phyloP scores from a whole-genome alignment of 1,140 invertebrate species.

The Drosophila burlai region DNA sequence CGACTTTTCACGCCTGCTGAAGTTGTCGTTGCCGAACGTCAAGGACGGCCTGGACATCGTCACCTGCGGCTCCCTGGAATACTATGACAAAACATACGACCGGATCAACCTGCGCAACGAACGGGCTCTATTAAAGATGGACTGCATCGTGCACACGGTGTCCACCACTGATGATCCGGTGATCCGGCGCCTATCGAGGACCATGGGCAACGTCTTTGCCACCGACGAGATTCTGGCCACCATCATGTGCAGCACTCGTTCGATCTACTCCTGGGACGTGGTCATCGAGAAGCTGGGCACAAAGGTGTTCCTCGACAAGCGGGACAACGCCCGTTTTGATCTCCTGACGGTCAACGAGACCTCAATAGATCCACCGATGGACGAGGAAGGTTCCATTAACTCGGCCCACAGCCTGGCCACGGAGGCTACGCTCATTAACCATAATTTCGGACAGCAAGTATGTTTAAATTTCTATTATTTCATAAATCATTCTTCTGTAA shows the following conservation, averaged over 20 bases:
- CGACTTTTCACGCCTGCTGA: constrained; percentile 97
- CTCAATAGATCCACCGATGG: constrained; percentile 97
- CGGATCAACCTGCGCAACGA: constrained; percentile 98
- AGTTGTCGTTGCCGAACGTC: constrained; percentile 95
- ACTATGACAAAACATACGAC: constrained; percentile 98
- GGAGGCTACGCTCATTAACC: constrained; percentile 99
- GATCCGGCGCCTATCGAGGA: constrained; percentile 96
- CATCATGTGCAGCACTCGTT: constrained; percentile 99
- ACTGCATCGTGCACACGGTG: constrained; percentile 98
- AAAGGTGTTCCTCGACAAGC: constrained; percentile 99
- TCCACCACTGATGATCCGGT: constrained; percentile 99
- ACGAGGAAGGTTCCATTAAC: constrained; percentile 97
- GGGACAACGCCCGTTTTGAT: constrained; percentile 99
- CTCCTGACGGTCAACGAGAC: constrained; percentile 99
- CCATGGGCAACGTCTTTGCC: constrained; percentile 98
- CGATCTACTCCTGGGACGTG: constrained; percentile 99
- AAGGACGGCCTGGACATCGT: constrained; percentile 93
- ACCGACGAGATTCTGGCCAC: constrained; percentile 99
- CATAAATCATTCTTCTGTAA: background rate
- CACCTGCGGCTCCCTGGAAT: constrained; percentile 97
- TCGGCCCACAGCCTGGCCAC: constrained; percentile 97
- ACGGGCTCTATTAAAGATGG: constrained; percentile 95
- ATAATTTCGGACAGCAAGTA: constrained; percentile 98
- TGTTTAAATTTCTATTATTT: background rate
- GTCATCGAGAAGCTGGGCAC: constrained; percentile 98